Evolutionary conservation across 2,113 vertebrate species (phyloP).

Genomic region (Scartelaos histophorus): DNA sequence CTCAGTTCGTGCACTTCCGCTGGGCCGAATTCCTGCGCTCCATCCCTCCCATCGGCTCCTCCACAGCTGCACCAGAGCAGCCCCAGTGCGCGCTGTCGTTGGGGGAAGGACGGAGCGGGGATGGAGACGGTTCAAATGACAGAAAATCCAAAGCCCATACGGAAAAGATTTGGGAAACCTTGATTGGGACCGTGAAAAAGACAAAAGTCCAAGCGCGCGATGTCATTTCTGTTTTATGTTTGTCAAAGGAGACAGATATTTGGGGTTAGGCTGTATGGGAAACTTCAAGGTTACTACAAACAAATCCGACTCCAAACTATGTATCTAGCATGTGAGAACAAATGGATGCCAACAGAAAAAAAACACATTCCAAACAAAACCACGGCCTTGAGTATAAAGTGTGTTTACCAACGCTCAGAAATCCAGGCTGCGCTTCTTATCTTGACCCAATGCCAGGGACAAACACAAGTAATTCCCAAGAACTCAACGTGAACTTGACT

Average conservation of each 20-base stretch:
- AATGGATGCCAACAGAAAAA: not conserved
- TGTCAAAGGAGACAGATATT: not conserved
- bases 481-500: not conserved
- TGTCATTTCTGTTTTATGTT: not conserved
- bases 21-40: conserved; percentile 33
- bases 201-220: too few species aligned
- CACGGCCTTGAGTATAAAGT: not conserved
- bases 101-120: not conserved
- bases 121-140: not conserved
- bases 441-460: not conserved
- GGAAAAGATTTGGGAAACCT: not conserved
- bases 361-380: not conserved
- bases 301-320: not conserved
- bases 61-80: conserved; percentile 29
- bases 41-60: conserved; percentile 10
- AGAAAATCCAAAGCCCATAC: not conserved
- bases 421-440: not conserved
- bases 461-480: not conserved
- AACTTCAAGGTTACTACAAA: not conserved
- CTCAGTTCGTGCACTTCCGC: conserved; percentile 29
- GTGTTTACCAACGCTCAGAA: not conserved
- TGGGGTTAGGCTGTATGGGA: too few species aligned
- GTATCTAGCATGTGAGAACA: not conserved
- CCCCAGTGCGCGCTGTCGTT: not conserved
- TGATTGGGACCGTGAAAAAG: not conserved